A percentile compares a stretch with the other conserved stretches of the same genome.
Evolutionary conservation across 2,888 invertebrate genomes (phyloP).

Genomic region (Dione vanillae): DNA sequence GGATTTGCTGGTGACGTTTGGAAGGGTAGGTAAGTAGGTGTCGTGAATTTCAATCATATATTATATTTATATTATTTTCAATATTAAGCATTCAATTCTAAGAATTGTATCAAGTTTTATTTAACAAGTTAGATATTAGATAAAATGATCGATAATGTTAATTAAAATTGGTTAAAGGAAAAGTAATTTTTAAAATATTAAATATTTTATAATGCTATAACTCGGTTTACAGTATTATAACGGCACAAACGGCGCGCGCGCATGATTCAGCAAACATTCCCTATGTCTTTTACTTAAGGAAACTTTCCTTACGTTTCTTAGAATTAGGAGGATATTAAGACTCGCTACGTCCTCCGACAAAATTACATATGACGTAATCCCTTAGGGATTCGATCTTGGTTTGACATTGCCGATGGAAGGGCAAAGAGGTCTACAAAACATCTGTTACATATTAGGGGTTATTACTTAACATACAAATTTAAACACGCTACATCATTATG

Average conservation of each 20-base stretch:
- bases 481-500: not conserved
- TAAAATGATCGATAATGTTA: too few species aligned
- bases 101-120: not conserved
- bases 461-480: constrained; percentile 34
- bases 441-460: constrained; percentile 43
- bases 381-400: constrained; percentile 49
- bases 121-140: not conserved
- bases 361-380: constrained; percentile 49
- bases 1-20: constrained; percentile 38
- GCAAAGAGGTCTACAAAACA: constrained; percentile 45
- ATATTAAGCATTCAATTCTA: not conserved
- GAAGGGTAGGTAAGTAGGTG: constrained; percentile 23
- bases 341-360: constrained; percentile 41
- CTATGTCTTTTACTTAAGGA: constrained; percentile 53
- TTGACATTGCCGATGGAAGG: constrained; percentile 47
- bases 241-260: constrained; percentile 37
- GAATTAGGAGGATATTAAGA: constrained; percentile 50
- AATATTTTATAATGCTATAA: not conserved
- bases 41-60: constrained; percentile 14
- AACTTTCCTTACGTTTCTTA: constrained; percentile 52
- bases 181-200: not conserved
- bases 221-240: not conserved
- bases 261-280: constrained; percentile 55
- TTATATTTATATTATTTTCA: not conserved
- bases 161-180: too few species aligned